These are phyloP conservation scores for Epistrophella euchroma DNA, from an alignment of 2,888 invertebrate species.

Conservation along the genomic window DNA sequence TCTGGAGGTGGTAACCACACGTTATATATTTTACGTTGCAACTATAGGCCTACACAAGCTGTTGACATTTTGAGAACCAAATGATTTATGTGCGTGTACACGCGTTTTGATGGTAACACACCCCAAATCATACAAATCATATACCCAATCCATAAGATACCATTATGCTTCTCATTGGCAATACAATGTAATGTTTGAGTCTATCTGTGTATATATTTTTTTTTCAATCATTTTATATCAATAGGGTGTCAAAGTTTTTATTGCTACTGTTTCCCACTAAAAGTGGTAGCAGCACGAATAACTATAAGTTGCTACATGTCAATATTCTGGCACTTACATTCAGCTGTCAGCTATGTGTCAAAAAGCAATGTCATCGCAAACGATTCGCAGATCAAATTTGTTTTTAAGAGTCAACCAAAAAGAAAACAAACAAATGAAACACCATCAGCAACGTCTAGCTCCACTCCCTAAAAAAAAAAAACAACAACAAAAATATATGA, in stretches of 20 bases:
- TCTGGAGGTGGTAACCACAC: slow-evolving; percentile 58
- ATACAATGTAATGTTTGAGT: background rate
- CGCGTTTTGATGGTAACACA: slow-evolving; percentile 60
- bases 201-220: background rate
- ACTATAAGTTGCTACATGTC: slow-evolving; percentile 49
- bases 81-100: slow-evolving; percentile 61
- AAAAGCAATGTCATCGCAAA: slow-evolving; percentile 58
- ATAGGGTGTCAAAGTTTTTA: slow-evolving; percentile 47
- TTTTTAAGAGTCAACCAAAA: slow-evolving; percentile 8
- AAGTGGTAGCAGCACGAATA: slow-evolving; percentile 28
- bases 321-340: slow-evolving; percentile 54
- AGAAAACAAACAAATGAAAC: background rate
- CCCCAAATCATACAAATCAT: slow-evolving; percentile 48
- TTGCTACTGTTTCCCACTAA: slow-evolving; percentile 50
- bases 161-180: slow-evolving; percentile 7
- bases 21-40: background rate
- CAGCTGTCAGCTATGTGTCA: slow-evolving; percentile 70
- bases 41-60: slow-evolving; percentile 55
- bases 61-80: slow-evolving; percentile 63
- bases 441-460: background rate
- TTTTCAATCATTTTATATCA: slow-evolving; percentile 28
- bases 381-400: slow-evolving; percentile 54
- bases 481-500: background rate
- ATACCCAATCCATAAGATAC: slow-evolving; percentile 35
- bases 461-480: slow-evolving; percentile 43